Evolutionary conservation across 1,140 invertebrate species (phyloP).

Genomic region (Atopsyche davidsoni): DNA sequence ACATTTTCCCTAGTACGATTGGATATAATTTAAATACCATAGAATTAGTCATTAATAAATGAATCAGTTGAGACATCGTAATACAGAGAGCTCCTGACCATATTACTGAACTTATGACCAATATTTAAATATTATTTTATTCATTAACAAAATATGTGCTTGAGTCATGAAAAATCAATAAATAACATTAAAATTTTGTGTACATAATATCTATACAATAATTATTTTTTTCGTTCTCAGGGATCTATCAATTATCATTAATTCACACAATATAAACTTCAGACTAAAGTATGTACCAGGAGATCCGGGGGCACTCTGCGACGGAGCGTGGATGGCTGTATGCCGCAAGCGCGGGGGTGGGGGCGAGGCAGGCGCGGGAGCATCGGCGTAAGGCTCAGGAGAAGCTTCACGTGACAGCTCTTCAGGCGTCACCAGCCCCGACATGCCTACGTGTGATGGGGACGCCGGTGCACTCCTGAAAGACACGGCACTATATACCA

Average conservation of each 20-base stretch:
- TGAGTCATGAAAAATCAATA: too few relatives aligned
- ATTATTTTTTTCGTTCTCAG: not conserved
- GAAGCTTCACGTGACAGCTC: constrained; percentile 76
- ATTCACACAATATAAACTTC: not conserved
- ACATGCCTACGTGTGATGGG: constrained; percentile 81
- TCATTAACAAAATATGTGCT: too few relatives aligned
- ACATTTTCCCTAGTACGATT: too few relatives aligned
- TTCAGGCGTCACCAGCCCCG: constrained; percentile 81
- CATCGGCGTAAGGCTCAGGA: constrained; percentile 54
- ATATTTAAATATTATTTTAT: too few relatives aligned
- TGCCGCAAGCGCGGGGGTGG: constrained; percentile 8
- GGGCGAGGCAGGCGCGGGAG: constrained; percentile 33
- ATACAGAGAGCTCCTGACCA: too few relatives aligned
- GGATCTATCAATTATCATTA: too few relatives aligned
- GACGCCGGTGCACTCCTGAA: constrained; percentile 86
- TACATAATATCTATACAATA: not conserved
- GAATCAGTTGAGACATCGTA: too few relatives aligned
- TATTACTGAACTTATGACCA: too few relatives aligned
- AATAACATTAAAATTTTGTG: too few relatives aligned
- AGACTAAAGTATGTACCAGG: constrained; percentile 34
- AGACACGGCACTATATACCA: too few relatives aligned
- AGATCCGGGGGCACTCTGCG: constrained; percentile 48
- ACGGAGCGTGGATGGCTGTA: constrained; percentile 17
- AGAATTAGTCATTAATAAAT: too few relatives aligned
- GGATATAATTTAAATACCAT: too few relatives aligned